phyloP scores from a whole-genome alignment of 2,888 invertebrate species.

The Aphidoletes aphidimyza region DNA sequence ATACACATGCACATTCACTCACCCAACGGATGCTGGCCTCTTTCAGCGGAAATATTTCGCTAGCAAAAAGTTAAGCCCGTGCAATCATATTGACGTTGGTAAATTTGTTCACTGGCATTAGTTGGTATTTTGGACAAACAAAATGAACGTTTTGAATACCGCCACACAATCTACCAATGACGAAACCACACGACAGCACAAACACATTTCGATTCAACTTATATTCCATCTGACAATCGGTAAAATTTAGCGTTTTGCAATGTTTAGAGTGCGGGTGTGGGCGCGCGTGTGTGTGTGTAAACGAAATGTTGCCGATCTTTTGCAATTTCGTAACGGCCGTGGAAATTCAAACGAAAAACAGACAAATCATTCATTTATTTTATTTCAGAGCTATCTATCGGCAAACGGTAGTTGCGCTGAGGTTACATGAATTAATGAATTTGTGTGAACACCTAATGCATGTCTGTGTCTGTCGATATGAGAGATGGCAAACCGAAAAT shows the following conservation, averaged over 20 bases:
- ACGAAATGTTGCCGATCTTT: background rate
- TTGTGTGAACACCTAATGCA: conserved; percentile 46
- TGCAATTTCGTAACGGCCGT: background rate
- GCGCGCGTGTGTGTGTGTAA: too few relatives aligned
- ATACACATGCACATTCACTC: too few relatives aligned
- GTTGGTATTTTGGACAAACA: background rate
- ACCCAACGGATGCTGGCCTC: background rate
- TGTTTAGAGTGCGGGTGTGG: conserved; percentile 38
- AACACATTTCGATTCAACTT: conserved; percentile 40
- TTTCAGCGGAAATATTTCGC: background rate
- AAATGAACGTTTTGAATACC: conserved; percentile 42
- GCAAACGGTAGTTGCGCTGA: background rate
- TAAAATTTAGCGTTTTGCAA: conserved; percentile 16
- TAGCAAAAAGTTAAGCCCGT: background rate
- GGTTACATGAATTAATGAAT: conserved; percentile 49
- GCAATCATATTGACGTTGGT: conserved; percentile 34
- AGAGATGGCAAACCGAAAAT: background rate
- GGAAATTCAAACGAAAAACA: background rate
- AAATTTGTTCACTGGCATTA: conserved; percentile 34
- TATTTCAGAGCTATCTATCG: conserved; percentile 31
- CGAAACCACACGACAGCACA: conserved; percentile 32
- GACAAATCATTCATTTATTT: conserved; percentile 53
- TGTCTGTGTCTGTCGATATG: conserved; percentile 13
- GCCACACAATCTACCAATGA: conserved; percentile 45
- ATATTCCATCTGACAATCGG: conserved; percentile 10